phyloP scores from a whole-genome alignment of 1,140 invertebrate genomes.

The Platorchestia sp. region DNA sequence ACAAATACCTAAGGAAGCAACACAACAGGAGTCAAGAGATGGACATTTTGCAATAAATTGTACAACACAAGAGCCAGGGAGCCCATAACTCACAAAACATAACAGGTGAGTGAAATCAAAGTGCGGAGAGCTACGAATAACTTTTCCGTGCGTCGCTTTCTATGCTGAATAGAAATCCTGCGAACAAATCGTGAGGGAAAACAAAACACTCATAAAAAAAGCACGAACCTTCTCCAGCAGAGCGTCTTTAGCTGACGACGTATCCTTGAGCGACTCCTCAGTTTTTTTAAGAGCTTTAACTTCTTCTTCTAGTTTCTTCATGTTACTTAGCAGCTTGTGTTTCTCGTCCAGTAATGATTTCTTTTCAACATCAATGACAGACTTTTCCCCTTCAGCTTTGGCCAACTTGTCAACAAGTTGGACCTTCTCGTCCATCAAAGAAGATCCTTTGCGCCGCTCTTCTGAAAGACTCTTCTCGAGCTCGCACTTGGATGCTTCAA shows the following conservation, averaged over 20 bases:
- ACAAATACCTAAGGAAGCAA: neutral
- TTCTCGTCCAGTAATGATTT: conserved; percentile 28
- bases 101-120: neutral
- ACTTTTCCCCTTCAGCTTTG: conserved; percentile 19
- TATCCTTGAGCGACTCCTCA: neutral
- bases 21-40: neutral
- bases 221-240: neutral
- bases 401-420: conserved; percentile 17
- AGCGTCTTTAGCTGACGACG: neutral
- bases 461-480: neutral
- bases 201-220: neutral
- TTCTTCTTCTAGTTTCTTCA: conserved; percentile 32
- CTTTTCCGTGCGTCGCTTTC: neutral
- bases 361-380: conserved; percentile 13
- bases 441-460: neutral
- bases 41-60: neutral
- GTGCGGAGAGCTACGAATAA: neutral
- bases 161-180: neutral
- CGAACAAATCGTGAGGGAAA: neutral
- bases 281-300: conserved; percentile 46
- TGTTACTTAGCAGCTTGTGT: neutral
- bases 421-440: neutral
- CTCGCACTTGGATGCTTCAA: neutral
- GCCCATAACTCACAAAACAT: neutral
- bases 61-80: too few relatives aligned